Percentiles rank a stretch among this genome's conserved stretches.
These are phyloP conservation scores for Clitarchus hookeri DNA, from an alignment of 2,888 invertebrate genomes.

Conservation along the genomic window DNA sequence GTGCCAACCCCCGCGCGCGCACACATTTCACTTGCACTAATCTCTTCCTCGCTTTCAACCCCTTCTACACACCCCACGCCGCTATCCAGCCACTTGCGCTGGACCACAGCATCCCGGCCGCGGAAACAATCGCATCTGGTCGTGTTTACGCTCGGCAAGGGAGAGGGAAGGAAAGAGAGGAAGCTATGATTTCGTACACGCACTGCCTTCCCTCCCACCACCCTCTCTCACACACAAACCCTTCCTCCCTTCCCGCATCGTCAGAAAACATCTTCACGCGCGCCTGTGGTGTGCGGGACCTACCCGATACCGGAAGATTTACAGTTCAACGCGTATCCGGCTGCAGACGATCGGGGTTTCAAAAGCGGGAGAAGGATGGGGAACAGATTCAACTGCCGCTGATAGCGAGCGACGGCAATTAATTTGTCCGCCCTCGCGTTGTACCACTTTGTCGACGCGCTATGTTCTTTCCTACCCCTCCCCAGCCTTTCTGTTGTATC, in stretches of 20 bases:
- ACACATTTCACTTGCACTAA: slow-evolving; percentile 25
- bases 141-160: not conserved
- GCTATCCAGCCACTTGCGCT: not conserved
- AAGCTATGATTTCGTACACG: not conserved
- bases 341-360: not conserved
- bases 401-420: not conserved
- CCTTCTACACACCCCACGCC: not conserved
- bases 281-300: not conserved
- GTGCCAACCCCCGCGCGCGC: not conserved
- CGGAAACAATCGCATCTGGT: slow-evolving; percentile 4
- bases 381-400: not conserved
- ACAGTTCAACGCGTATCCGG: not conserved
- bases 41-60: slow-evolving; percentile 18
- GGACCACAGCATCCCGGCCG: not conserved
- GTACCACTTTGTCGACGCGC: not conserved
- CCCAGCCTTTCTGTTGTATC: not conserved
- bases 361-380: not conserved
- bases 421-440: not conserved
- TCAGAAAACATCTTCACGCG: not conserved
- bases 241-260: not conserved
- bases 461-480: not conserved
- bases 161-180: not conserved
- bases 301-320: not conserved
- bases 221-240: too few species aligned
- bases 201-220: not conserved